phyloP scores from a whole-genome alignment of 2,888 invertebrate genomes.

The Anarsia innoxiella region DNA sequence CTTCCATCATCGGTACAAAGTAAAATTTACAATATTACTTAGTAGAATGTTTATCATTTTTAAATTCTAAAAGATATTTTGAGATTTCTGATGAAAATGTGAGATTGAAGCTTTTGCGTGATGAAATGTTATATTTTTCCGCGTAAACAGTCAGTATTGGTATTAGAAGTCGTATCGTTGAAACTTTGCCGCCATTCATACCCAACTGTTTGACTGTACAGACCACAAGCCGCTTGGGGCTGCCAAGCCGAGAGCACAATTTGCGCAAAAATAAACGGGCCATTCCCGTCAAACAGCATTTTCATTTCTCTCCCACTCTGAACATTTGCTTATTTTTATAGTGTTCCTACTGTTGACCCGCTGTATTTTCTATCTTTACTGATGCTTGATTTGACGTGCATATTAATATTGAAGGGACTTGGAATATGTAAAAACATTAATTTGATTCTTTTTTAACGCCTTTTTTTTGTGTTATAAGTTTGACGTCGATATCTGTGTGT shows the following conservation, averaged over 20 bases:
- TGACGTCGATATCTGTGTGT: no score
- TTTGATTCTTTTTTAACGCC: background rate
- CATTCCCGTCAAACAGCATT: background rate
- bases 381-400: no score
- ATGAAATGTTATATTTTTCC: background rate
- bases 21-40: no score
- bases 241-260: background rate
- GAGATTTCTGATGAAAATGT: no score
- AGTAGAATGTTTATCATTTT: no score
- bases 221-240: conserved; percentile 2
- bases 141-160: background rate
- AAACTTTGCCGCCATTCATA: conserved; percentile 1
- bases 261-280: background rate
- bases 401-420: no score
- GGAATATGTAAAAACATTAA: background rate
- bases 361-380: no score
- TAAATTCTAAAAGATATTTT: no score
- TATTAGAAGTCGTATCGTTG: background rate
- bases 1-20: no score
- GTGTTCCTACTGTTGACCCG: no score
- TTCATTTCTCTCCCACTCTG: background rate
- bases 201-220: conserved; percentile 1
- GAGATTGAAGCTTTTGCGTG: no score
- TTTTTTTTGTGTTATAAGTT: no score
- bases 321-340: background rate